Percentiles rank a stretch among this genome's conserved stretches.
Evolutionary conservation across 2,113 vertebrate species (phyloP).

Genomic region (Osmerus mordax): DNA sequence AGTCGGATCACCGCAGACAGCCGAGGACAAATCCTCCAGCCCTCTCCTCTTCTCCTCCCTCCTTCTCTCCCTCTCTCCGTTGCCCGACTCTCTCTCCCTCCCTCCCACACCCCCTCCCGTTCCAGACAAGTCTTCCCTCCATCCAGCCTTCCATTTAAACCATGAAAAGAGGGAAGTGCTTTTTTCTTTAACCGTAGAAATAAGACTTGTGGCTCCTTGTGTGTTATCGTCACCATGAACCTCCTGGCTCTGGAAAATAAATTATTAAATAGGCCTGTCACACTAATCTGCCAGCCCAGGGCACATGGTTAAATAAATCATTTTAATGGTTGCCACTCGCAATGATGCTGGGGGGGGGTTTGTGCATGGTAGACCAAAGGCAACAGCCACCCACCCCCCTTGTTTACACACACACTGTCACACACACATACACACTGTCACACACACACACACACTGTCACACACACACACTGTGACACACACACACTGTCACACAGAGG

Average conservation of each 20-base stretch:
- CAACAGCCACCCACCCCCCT: conserved; percentile 43
- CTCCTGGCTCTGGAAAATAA: conserved; percentile 69
- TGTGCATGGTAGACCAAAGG: conserved; percentile 46
- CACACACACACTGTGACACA: conserved; percentile 13
- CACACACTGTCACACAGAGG: conserved; percentile 6
- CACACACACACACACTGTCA: background rate
- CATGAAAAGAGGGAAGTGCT: conserved; percentile 48
- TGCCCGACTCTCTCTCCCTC: background rate
- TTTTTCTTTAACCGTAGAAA: background rate
- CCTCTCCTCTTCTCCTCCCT: conserved; percentile 10
- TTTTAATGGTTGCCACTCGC: conserved; percentile 71
- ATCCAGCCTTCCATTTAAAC: conserved; percentile 53
- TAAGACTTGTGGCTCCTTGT: conserved; percentile 46
- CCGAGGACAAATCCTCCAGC: conserved; percentile 22
- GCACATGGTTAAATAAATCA: conserved; percentile 74
- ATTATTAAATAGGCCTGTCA: conserved; percentile 75
- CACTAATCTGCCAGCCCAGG: conserved; percentile 69
- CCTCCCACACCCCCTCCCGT: conserved; percentile 36
- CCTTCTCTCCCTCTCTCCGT: background rate
- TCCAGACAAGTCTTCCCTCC: conserved; percentile 46
- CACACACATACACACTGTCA: background rate
- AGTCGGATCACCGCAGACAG: no score
- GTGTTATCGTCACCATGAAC: conserved; percentile 61
- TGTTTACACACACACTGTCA: background rate
- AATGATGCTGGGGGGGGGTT: conserved; percentile 40